A percentile compares a stretch with the other conserved stretches of the same genome.
phyloP scores from a whole-genome alignment of 2,888 invertebrate species.

The Abrostola triplasia region DNA sequence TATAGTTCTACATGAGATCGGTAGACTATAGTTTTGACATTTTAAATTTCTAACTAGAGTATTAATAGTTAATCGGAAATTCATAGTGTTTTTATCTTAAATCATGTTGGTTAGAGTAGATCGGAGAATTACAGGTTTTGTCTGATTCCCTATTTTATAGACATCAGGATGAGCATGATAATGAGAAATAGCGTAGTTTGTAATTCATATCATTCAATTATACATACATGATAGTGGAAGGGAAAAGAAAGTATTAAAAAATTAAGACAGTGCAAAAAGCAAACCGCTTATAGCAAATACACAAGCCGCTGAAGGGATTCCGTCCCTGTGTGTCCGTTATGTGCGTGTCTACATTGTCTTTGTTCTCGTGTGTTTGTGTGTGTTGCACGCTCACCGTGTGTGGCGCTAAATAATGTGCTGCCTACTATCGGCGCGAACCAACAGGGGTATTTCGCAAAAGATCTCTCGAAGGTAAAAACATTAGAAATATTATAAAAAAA shows the following conservation, averaged over 20 bases:
- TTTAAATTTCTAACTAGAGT: constrained; percentile 66
- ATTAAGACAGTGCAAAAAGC: constrained; percentile 56
- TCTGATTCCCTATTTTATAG: constrained; percentile 76
- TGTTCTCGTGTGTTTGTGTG: constrained; percentile 89
- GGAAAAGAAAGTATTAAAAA: constrained; percentile 47
- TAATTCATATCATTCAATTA: constrained; percentile 61
- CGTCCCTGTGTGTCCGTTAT: constrained; percentile 85
- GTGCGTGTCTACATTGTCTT: constrained; percentile 89
- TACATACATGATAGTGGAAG: constrained; percentile 48
- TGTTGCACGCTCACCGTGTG: constrained; percentile 89
- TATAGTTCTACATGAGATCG: constrained; percentile 67
- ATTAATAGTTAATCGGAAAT: constrained; percentile 67
- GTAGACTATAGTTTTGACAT: constrained; percentile 72
- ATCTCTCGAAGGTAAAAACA: constrained; percentile 97
- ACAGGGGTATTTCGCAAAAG: constrained; percentile 98
- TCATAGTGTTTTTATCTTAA: constrained; percentile 70
- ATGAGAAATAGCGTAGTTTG: constrained; percentile 75
- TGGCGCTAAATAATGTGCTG: constrained; percentile 86
- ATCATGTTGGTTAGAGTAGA: constrained; percentile 76
- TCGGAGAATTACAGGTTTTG: constrained; percentile 68
- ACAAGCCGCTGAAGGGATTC: constrained; percentile 82
- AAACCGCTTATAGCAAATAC: constrained; percentile 86
- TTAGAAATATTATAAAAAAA: constrained; percentile 81
- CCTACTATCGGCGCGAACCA: constrained; percentile 86
- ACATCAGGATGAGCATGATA: constrained; percentile 84